phyloP scores from a whole-genome alignment of 2,888 invertebrate genomes.

The Mimumesa dahlbomi region DNA sequence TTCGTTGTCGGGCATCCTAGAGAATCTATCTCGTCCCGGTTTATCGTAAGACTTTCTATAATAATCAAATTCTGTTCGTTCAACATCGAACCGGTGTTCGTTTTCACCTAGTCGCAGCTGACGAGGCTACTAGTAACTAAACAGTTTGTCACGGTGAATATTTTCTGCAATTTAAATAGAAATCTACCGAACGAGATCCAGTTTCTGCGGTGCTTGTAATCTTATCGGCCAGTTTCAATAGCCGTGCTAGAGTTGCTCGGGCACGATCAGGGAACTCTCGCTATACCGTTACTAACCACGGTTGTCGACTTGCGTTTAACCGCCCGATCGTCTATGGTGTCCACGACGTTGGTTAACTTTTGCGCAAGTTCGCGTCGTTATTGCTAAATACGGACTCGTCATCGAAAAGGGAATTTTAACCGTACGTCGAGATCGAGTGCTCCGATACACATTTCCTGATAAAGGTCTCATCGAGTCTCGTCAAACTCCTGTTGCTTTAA shows the following conservation, averaged over 20 bases:
- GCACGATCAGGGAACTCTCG: conserved; percentile 25
- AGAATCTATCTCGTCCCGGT: conserved; percentile 10
- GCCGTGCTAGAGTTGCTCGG: conserved; percentile 39
- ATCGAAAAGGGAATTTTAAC: no score
- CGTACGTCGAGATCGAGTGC: no score
- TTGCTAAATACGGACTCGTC: background rate
- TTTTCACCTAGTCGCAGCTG: no score
- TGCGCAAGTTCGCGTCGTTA: conserved; percentile 14
- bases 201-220: conserved; percentile 52
- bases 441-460: no score
- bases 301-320: conserved; percentile 38
- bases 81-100: no score
- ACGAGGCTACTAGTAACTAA: background rate
- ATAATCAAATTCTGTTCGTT: no score
- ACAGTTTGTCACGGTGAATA: conserved; percentile 8
- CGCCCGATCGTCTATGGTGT: conserved; percentile 24
- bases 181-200: conserved; percentile 36
- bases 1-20: background rate
- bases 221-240: conserved; percentile 56
- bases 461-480: no score
- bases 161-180: conserved; percentile 54
- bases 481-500: no score
- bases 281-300: conserved; percentile 40
- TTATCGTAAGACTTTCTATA: conserved; percentile 11
- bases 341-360: conserved; percentile 17